A percentile compares a stretch with the other conserved stretches of the same genome.
Evolutionary conservation across 2,888 invertebrate genomes (phyloP).

Genomic region (Bombylius major): DNA sequence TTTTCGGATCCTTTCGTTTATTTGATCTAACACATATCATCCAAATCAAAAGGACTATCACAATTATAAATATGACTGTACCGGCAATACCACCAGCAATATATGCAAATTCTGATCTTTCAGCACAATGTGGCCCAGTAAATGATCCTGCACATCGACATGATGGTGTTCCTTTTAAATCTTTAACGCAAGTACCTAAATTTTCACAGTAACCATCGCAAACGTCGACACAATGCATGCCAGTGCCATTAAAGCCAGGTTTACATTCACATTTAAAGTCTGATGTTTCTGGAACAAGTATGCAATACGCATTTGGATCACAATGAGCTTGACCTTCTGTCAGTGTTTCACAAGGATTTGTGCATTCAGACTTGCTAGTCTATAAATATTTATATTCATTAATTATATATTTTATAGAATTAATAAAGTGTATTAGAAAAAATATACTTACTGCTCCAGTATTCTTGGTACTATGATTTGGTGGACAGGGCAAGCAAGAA

Average conservation of each 20-base stretch:
- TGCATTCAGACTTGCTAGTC: conserved; percentile 72
- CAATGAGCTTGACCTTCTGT: conserved; percentile 71
- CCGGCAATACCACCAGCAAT: conserved; percentile 90
- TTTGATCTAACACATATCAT: conserved; percentile 93
- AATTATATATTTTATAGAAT: background rate
- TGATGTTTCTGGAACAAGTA: conserved; percentile 67
- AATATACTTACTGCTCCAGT: conserved; percentile 58
- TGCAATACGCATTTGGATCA: conserved; percentile 75
- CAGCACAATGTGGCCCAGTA: conserved; percentile 76
- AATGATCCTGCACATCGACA: conserved; percentile 87
- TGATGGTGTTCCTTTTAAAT: conserved; percentile 67
- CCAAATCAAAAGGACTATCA: conserved; percentile 87
- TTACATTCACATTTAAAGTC: conserved; percentile 88
- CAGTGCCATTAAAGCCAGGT: conserved; percentile 83
- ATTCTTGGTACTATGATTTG: conserved; percentile 78
- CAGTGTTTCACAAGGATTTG: conserved; percentile 76
- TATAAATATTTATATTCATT: conserved; percentile 28
- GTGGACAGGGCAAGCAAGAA: conserved; percentile 73
- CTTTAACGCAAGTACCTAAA: conserved; percentile 77
- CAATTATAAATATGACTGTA: conserved; percentile 84
- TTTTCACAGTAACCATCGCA: conserved; percentile 81
- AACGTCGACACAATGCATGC: conserved; percentile 65
- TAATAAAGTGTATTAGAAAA: background rate
- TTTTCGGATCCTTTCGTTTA: conserved; percentile 81
- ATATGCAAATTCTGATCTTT: conserved; percentile 90